These are phyloP conservation scores for Hoplostethus mediterraneus DNA, from an alignment of 2,797 vertebrate species.

Conservation along the genomic window DNA sequence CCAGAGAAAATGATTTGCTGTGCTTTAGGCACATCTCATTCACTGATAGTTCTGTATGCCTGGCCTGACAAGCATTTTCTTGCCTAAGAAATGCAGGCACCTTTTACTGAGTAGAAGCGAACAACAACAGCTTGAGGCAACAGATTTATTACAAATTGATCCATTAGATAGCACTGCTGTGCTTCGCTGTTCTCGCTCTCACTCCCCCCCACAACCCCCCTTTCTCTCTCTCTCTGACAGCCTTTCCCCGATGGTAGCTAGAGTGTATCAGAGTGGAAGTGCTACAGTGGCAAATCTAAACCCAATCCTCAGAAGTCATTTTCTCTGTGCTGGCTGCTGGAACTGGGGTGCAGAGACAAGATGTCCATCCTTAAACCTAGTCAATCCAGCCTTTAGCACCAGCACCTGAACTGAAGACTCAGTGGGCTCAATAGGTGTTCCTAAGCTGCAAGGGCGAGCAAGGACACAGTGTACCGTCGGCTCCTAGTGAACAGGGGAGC, in stretches of 20 bases:
- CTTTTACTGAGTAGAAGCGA: conserved; percentile 83
- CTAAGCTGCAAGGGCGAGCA: conserved; percentile 77
- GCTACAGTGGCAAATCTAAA: conserved; percentile 83
- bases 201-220: not conserved
- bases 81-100: conserved; percentile 83
- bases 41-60: conserved; percentile 80
- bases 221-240: conserved; percentile 68
- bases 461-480: conserved; percentile 71
- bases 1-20: conserved; percentile 76
- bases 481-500: conserved; percentile 19
- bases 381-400: conserved; percentile 62
- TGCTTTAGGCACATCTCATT: conserved; percentile 74
- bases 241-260: conserved; percentile 76
- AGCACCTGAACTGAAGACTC: conserved; percentile 56
- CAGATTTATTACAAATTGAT: conserved; percentile 91
- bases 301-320: conserved; percentile 83
- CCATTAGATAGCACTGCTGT: conserved; percentile 87
- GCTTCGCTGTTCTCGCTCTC: conserved; percentile 79
- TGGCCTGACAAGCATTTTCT: conserved; percentile 81
- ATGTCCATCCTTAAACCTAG: conserved; percentile 75
- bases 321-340: conserved; percentile 71
- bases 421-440: conserved; percentile 61
- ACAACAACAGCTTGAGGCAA: conserved; percentile 88
- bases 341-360: conserved; percentile 64
- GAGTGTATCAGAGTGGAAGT: conserved; percentile 81